Base-by-base conservation (phyloP, 2,888 invertebrate species). In the Rosalia funebris region DNA sequence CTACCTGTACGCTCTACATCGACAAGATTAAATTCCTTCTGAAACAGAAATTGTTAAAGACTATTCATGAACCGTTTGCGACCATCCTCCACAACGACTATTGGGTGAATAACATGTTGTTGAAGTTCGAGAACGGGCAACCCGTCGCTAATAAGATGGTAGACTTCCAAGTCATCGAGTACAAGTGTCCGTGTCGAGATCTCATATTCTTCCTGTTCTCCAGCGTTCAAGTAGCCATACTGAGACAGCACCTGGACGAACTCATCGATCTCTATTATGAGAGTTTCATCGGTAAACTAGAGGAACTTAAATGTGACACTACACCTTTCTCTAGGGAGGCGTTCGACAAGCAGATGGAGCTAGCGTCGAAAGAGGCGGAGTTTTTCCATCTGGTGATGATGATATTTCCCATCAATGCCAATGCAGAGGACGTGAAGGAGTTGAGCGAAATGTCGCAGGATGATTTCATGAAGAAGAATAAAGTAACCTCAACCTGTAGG, bases 51-150 rank as follows among this genome's bases (percentile, higher is more conserved):
- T 11, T 17, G 10, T 19, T n/a, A 12, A 3, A 15, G 45, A 16
- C 25, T 17, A 37, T 47, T 1, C 41, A 42, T 17, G 84, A 83
- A 41, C 82, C 82, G 0, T 87, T 84, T 77, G 81, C 81, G 0
- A 83, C 85, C 0, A 78, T 86, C 9, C 77, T 81, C 1, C 87
- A 87, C 62, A 77, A 78, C 1, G 87, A 87, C 72, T 79, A 84
- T 45, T 87, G 87, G 87, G 82, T 83, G 11, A 87, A 86, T 70
- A 87, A 87, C 64, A 77, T 85, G 25, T 25, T 25, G 25, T 7
- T 25, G 7, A 25, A 25, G 25, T 25, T 25, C 25, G 25, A 25
- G 25, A 60, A 68, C 32, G 69, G 62, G 7, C 62, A 62, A 53
- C 61, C 65, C 16, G 36, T 56, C 0, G 14, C 52, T 14, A 65